phyloP scores from a whole-genome alignment of 2,797 vertebrate genomes.

The Pantherophis alleghaniensis region DNA sequence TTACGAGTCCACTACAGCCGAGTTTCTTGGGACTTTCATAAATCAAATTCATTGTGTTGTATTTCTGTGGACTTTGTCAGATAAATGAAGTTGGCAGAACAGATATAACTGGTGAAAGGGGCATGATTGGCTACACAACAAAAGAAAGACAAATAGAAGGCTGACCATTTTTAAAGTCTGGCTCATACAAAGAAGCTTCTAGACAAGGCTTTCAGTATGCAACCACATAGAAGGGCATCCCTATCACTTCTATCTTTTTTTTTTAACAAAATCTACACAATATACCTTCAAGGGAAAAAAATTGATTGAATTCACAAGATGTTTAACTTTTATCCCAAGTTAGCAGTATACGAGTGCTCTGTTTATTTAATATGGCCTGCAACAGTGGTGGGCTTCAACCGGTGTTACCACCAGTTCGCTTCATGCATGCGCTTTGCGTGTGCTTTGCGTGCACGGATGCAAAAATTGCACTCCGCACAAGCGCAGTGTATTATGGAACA shows the following conservation, averaged over 20 bases:
- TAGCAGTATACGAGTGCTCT: neutral
- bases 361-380: neutral
- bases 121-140: neutral
- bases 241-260: neutral
- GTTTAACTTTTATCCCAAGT: neutral
- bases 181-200: neutral
- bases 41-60: neutral
- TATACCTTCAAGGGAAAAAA: neutral
- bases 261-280: neutral
- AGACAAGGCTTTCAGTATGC: neutral
- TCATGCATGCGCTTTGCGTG: too few species aligned
- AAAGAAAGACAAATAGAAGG: neutral
- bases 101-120: neutral
- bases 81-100: neutral
- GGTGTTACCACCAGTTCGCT: too few species aligned
- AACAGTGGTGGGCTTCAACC: too few species aligned
- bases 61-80: neutral
- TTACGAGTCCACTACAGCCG: neutral
- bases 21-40: neutral
- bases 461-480: too few species aligned
- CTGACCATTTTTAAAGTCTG: neutral
- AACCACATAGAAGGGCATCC: neutral
- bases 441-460: too few species aligned
- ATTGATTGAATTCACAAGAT: neutral
- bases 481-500: too few species aligned